Conservation (phyloP, 2,113 vertebrate genomes). For the Oryzias javanicus region DNA sequence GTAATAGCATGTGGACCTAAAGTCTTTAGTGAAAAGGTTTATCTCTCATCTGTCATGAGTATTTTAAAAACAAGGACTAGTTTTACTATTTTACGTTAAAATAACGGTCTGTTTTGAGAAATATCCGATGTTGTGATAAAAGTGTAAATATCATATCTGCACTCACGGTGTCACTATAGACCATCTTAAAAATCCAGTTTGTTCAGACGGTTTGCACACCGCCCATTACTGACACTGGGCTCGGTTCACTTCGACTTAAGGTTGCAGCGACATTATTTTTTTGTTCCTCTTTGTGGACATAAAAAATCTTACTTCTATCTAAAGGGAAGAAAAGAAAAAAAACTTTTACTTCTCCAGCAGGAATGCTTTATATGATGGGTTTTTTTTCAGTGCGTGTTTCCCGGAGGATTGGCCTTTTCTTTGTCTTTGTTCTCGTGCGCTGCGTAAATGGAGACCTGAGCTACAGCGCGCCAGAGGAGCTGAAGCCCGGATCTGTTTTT, state of each 20-base stretch:
- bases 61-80: no score
- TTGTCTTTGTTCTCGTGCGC: conserved; percentile 33
- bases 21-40: no score
- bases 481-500: conserved; percentile 61
- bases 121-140: no score
- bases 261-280: not conserved
- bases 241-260: no score
- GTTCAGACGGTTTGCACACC: conserved; percentile 1
- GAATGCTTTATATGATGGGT: not conserved
- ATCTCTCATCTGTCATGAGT: no score
- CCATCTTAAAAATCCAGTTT: conserved; percentile 8
- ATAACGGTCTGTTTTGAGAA: no score
- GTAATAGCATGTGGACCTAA: no score
- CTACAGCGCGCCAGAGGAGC: conserved; percentile 73
- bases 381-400: not conserved
- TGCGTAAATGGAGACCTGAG: conserved; percentile 47
- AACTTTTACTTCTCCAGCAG: no score
- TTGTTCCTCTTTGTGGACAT: not conserved
- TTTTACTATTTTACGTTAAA: no score
- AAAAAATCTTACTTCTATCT: no score
- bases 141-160: not conserved
- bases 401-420: conserved; percentile 8
- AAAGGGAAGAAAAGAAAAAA: no score
- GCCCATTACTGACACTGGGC: conserved; percentile 6
- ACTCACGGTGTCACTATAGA: conserved; percentile 59